Conservation (phyloP, 2,113 vertebrate species). For the Hemicordylus capensis region DNA sequence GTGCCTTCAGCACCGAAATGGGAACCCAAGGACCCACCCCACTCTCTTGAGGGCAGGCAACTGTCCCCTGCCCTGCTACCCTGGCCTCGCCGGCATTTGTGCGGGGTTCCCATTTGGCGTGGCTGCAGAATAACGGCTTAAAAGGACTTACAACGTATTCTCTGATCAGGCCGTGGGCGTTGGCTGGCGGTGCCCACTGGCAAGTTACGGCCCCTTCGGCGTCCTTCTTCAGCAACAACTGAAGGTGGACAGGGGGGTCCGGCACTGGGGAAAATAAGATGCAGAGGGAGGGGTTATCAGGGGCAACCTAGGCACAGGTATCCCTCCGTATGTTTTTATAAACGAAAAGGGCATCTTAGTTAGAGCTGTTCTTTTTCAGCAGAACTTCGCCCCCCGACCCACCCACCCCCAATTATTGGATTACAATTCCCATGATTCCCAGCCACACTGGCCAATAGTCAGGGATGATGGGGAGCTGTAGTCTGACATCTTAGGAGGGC, state of each 20-base stretch:
- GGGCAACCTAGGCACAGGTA: rapidly evolving
- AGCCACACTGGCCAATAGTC: no score
- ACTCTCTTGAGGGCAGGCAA: background rate
- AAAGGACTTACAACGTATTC: conserved; percentile 90
- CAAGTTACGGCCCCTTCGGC: conserved; percentile 82
- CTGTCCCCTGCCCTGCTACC: background rate
- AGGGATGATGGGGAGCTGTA: no score
- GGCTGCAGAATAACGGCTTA: background rate
- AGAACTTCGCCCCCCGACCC: no score
- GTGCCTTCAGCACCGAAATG: background rate
- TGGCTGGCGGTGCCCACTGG: conserved; percentile 84
- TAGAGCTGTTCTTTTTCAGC: no score
- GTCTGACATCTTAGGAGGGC: no score
- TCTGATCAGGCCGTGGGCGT: conserved; percentile 87
- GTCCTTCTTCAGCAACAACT: conserved; percentile 82
- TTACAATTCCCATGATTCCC: no score
- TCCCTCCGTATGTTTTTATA: no score
- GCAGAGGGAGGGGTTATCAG: background rate
- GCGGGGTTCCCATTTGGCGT: background rate
- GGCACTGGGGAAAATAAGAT: conserved; percentile 81
- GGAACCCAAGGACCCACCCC: background rate
- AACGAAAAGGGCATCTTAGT: background rate
- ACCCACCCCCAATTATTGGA: no score
- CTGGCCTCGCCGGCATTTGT: no score
- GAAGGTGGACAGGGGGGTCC: conserved; percentile 87